A percentile compares a stretch with the other conserved stretches of the same genome.
Evolutionary conservation across 92 coral and sea anemone species (phyloP).

Genomic region (Actinernus sp.): DNA sequence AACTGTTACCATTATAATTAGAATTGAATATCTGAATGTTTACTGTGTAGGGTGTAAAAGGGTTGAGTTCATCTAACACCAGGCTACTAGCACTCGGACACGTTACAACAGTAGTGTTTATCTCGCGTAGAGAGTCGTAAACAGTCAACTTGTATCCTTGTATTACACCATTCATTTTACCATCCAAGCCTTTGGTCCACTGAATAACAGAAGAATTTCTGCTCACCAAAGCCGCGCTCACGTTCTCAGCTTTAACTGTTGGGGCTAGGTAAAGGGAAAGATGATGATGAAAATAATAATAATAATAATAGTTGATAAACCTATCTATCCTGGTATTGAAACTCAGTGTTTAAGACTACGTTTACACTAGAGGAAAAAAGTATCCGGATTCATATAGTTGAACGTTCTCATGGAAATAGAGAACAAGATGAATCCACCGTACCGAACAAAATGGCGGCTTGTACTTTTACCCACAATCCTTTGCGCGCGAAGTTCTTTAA

Average conservation of each 20-base stretch:
- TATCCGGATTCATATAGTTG: no score
- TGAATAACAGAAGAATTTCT: slow-evolving; percentile 1
- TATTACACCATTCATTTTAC: slow-evolving; percentile 7
- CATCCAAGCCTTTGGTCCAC: slow-evolving; percentile 7
- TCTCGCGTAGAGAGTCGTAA: slow-evolving; percentile 8
- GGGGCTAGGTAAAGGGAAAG: slow-evolving; percentile 12
- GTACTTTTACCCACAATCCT: no score
- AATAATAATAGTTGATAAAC: no score
- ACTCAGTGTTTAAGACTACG: no score
- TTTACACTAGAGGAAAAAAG: no score
- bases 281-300: no score
- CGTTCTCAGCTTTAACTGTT: background rate
- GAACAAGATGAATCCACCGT: no score
- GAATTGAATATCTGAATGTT: slow-evolving; percentile 4
- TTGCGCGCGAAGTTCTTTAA: no score
- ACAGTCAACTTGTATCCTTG: slow-evolving; percentile 10
- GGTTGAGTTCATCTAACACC: background rate
- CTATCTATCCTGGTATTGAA: no score
- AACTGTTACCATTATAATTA: background rate
- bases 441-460: no score
- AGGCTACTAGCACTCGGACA: slow-evolving; percentile 5
- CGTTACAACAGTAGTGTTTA: background rate
- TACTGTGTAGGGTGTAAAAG: slow-evolving; percentile 12
- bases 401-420: no score
- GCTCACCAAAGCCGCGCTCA: background rate